Evolutionary conservation across 2,888 invertebrate genomes (phyloP), one percentile per base, ranked within the genome.

Genomic region (Rhingia rostrata): DNA sequence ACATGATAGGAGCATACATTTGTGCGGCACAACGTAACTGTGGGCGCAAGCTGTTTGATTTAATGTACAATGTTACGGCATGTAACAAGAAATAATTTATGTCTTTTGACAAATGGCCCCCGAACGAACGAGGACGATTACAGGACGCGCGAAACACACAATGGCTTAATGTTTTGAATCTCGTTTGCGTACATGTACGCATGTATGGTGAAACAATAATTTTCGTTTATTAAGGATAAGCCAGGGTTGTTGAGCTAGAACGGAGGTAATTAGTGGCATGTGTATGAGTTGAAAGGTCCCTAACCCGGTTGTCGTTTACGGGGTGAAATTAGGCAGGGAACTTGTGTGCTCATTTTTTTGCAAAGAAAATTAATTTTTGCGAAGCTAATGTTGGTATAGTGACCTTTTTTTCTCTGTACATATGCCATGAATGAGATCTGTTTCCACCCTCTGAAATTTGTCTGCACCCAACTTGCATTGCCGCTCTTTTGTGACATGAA

Each of bases 1-100:
- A 64, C 32, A 53, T 51, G 73, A 79, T 79, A 70, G 74, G 79
- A 70, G 54, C 64, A 70, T 47, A 72, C 60, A 77, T 77, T 70
- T 60, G 77, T 66, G 47, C 53, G 61, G 33, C 6, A 41, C 39
- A 47, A 30, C 47, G 7, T 45, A 78, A 82, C 82, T 78, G 80
- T 79, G 84, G 80, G 45, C 12, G 12, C 80, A 74, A 80, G 74
- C 80, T 84, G 80, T 74, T 84, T 84, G 80, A 84, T 84, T 84
- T 84, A 84, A 75, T 74, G 64, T 69, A 51, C 53, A 69, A 47
- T 49, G 43, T 70, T 30, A 30, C 30, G 30, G 51, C n/a, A 41
- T 67, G 58, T 53, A 72, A 60, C 66, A 64, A 75, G 84, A 84
- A 84, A 75, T 84, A 84, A 84, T 84, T 84, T 74, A 80, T 80